Evolutionary conservation across 2,113 vertebrate genomes (phyloP).

Genomic region (Glareola pratincola): DNA sequence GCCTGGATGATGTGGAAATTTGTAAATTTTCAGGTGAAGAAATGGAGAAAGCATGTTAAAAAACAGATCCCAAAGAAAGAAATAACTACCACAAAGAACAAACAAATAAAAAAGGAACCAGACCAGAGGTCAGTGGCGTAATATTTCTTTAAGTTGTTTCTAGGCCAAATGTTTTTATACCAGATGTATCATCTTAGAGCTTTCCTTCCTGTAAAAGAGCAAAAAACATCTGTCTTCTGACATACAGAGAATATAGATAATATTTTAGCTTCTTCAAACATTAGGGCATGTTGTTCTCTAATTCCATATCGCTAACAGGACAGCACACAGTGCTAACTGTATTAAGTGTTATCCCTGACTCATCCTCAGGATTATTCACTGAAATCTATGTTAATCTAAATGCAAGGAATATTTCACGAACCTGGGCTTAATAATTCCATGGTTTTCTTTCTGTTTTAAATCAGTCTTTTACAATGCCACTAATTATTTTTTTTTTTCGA

Average conservation of each 20-base stretch:
- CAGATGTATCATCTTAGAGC: neutral
- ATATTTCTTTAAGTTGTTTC: neutral
- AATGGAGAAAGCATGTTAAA: conserved; percentile 83
- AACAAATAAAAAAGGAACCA: conserved; percentile 75
- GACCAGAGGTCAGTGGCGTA: conserved; percentile 65
- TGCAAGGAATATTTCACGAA: neutral
- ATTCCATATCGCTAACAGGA: neutral
- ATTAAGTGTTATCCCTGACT: neutral
- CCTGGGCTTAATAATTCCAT: neutral
- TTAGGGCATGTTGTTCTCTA: neutral
- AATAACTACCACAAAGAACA: conserved; percentile 75
- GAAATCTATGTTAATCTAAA: neutral
- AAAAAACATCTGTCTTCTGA: neutral
- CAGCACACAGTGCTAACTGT: neutral
- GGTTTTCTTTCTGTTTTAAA: neutral
- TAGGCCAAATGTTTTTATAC: neutral
- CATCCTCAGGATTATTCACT: neutral
- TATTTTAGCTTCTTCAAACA: neutral
- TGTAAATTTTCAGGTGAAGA: conserved; percentile 86
- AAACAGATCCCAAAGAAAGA: conserved; percentile 80
- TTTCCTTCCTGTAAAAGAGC: neutral
- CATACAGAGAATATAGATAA: neutral
- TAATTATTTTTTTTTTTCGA: neutral
- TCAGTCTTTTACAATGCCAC: neutral
- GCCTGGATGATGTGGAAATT: conserved; percentile 92